phyloP scores from a whole-genome alignment of 2,888 invertebrate genomes.

The Epistrophe grossulariae region DNA sequence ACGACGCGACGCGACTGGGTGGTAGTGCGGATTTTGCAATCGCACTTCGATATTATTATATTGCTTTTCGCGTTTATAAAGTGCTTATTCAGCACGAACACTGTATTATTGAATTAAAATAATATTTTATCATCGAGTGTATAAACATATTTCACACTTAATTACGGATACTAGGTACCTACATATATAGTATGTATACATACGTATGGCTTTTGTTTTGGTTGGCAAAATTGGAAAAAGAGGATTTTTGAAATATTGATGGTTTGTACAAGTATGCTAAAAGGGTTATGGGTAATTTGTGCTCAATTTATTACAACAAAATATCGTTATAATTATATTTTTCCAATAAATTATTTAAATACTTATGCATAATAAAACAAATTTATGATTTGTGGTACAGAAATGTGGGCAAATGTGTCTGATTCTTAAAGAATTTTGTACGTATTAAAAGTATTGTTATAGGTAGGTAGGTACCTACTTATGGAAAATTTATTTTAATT shows the following conservation, averaged over 20 bases:
- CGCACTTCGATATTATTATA: neutral
- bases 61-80: neutral
- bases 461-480: too few species aligned
- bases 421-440: too few species aligned
- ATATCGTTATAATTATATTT: neutral
- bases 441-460: too few species aligned
- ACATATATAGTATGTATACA: too few species aligned
- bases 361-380: neutral
- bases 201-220: neutral
- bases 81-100: conserved; percentile 19
- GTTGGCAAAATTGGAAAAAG: neutral
- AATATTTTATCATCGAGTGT: conserved; percentile 12
- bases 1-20: neutral
- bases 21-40: conserved; percentile 30
- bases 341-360: neutral
- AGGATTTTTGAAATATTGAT: neutral
- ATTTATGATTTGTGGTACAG: too few species aligned
- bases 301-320: neutral
- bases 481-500: too few species aligned
- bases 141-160: conserved; percentile 35
- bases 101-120: neutral
- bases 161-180: neutral
- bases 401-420: too few species aligned
- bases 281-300: neutral
- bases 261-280: neutral